A percentile compares a stretch with the other conserved stretches of the same genome.
Evolutionary conservation across 2,113 vertebrate genomes (phyloP).

Genomic region (Orientallactaga bullata): DNA sequence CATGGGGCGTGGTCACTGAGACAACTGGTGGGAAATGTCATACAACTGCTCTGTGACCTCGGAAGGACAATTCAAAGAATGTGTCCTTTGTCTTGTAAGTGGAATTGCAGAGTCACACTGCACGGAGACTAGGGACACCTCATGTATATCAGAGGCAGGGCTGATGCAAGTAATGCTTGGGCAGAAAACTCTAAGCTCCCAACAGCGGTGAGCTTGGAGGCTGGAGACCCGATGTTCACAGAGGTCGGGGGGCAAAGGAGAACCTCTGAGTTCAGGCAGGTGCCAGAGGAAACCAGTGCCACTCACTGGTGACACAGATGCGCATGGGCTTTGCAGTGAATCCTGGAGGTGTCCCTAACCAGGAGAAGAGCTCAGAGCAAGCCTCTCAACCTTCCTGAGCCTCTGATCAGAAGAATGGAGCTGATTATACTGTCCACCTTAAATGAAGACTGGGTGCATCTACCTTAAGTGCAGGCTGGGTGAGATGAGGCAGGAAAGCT

Average conservation of each 20-base stretch:
- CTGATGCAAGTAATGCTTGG: not conserved
- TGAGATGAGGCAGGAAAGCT: too few species aligned
- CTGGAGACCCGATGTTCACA: not conserved
- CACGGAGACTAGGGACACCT: accelerated
- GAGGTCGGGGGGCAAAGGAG: not conserved
- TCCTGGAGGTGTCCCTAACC: not conserved
- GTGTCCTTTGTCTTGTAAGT: not conserved
- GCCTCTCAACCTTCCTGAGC: not conserved
- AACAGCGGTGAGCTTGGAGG: accelerated
- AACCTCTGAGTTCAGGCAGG: accelerated
- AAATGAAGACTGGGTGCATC: not conserved
- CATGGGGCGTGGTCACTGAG: not conserved
- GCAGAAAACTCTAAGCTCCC: not conserved
- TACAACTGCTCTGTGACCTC: not conserved
- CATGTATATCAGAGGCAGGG: accelerated
- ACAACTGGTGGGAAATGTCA: not conserved
- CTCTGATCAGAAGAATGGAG: not conserved
- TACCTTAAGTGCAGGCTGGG: too few species aligned
- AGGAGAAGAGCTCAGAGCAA: constrained; percentile 25
- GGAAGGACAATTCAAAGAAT: not conserved
- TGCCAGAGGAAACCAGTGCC: accelerated
- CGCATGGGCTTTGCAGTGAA: too few species aligned
- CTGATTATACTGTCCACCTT: accelerated
- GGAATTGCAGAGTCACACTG: too few species aligned
- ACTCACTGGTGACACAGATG: too few species aligned